Conservation (phyloP, 1,140 invertebrate genomes). For the Panagrolaimus sp. region DNA sequence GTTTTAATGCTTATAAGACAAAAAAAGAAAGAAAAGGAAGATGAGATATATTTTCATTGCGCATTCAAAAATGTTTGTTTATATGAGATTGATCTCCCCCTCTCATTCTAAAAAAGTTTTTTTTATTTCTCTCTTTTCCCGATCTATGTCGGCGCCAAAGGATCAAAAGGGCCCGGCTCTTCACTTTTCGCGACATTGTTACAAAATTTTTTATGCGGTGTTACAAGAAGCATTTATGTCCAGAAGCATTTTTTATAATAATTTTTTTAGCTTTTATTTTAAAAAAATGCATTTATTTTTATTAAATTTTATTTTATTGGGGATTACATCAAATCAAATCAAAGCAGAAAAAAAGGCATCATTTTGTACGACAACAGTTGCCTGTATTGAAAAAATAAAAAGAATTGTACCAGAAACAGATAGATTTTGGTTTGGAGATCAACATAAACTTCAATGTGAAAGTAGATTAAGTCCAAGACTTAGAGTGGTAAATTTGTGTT, state of each 20-base stretch:
- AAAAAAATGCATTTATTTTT: conserved; percentile 8
- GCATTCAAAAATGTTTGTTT: conserved; percentile 11
- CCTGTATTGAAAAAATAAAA: conserved; percentile 36
- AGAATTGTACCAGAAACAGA: conserved; percentile 36
- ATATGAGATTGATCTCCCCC: conserved; percentile 10
- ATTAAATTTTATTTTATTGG: conserved; percentile 8
- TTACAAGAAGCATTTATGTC: no score
- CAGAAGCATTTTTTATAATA: no score
- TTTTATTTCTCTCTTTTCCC: no score
- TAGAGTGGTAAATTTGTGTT: conserved; percentile 14
- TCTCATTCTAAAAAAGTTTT: not conserved
- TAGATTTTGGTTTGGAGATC: conserved; percentile 46
- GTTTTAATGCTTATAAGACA: no score
- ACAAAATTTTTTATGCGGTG: no score
- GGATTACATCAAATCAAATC: not conserved
- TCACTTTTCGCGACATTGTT: no score
- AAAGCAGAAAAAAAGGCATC: not conserved
- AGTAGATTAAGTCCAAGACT: not conserved
- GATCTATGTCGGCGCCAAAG: no score
- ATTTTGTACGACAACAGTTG: conserved; percentile 35
- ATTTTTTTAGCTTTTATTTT: not conserved
- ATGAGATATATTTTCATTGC: not conserved
- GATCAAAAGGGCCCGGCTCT: no score
- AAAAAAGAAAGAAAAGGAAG: no score
- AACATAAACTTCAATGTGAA: conserved; percentile 39